Base-by-base conservation (phyloP, 2,797 vertebrate species). In the Distichodus sexfasciatus region DNA sequence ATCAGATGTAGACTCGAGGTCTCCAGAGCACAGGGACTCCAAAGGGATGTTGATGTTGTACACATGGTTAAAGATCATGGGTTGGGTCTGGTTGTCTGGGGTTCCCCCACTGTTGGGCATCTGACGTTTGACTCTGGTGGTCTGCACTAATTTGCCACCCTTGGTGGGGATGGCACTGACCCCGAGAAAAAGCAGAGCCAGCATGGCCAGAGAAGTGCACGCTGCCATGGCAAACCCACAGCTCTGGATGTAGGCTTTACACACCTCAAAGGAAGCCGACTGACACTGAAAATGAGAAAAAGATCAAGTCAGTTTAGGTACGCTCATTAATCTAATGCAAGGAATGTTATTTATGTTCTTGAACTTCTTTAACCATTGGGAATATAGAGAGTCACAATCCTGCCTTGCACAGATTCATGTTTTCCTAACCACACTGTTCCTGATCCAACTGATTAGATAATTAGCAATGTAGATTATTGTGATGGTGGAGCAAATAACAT, bases 41-140 rank as follows among this genome's bases (percentile, higher is more conserved):
- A 93, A 48, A 0, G 96, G 96, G 35, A 98, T 90, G 1, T 98
- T 97, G 80, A 98, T 97, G 88, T 96, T 98, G 85, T 98, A 99
- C 72, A 98, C 91, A 10, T 99, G 97, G 87, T 96, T 97, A 82
- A 98, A 99, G 81, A 97, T 88, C 87, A 98, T 81, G 0, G 96
- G 90, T 72, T 94, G 93, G 0, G 91, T 89, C 77, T 93, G 92
- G 82, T 93, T 96, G 83, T 82, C 72, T 15, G 81, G 53, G 11
- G 83, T 80, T 2, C 82, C 74, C 0, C 85, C 87, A 61, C 78
- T 89, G 7, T 85, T 87, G 14, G 81, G 61, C 0, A 61, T 81
- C 36, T 93, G 92, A 69, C 91, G 87, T 81, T 86, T 89, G 1
- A 91, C 84, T 23, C 91, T 84, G 64, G 91, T 89, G 15, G 92